Base-by-base conservation (phyloP, 2,888 invertebrate species). In the Thymelicus sylvestris region DNA sequence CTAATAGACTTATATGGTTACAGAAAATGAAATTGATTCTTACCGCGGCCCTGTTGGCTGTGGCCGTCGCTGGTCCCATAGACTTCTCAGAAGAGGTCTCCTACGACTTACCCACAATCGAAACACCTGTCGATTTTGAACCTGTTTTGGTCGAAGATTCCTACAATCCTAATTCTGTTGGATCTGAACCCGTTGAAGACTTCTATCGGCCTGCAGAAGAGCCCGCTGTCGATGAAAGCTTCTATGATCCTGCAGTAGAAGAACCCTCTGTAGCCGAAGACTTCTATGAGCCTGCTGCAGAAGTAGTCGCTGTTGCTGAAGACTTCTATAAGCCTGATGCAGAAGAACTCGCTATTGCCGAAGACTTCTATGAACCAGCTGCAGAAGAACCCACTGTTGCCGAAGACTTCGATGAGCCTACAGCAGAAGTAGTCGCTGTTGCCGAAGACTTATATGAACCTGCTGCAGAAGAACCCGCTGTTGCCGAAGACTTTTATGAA, bases 1-100 rank as follows among this genome's bases (percentile, higher is more conserved):
- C 5, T 31, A 31, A 31, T 31, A 31, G 31, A 31, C 31, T 31
- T 31, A 2, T 31, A 31, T 31, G 31, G 3, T 50, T 52, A 52
- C 52, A 52, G 52, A 74, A 67, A 8, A 78, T 78, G 78, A 76
- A 74, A 70, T 74, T 77, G 7, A 44, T 78, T 39, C 6, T 75
- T 39, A 67, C 74, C 31, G 74, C 70, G 44, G 74, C 75, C 48
- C 61, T 75, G 64, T 64, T 77, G 41, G 73, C 76, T n/a, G 64
- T 75, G 52, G 73, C 72, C 57, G 50, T 73, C 15, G 78, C 78
- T 13, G 71, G 72, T 15, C 76, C 76, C 31, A 57, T 74, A 52
- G 19, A 52, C 19, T 6, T 19, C 52, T 52, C 52, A 2, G 19
- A 52, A 52, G 15, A 52, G 19, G 19, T 52, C 15, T 19, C 6